Base-by-base conservation (phyloP, 1,140 invertebrate species). In the Brachionus sp. region DNA sequence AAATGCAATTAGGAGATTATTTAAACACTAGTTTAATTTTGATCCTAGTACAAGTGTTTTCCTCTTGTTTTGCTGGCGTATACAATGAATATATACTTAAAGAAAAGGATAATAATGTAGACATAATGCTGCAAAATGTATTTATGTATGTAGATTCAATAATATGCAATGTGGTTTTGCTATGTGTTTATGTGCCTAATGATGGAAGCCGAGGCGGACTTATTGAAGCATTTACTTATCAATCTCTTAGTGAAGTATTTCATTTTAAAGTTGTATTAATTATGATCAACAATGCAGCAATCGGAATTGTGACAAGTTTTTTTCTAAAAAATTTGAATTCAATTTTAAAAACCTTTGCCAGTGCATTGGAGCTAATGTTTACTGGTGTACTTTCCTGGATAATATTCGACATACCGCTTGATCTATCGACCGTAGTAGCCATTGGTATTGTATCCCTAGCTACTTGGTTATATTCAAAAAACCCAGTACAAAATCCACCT, bases 131-230 rank as follows among this genome's bases (percentile, higher is more conserved):
- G 83, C 96, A 98, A 90, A 98, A 98, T 90, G 91, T 95, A 1
- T 98, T 95, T 86, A 96, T 98, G 94, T 98, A 98, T 87, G 86
- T 95, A 10, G 94, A 98, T 88, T 97, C 95, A 33, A 95, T 97
- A 85, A 85, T 97, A 13, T 96, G 94, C 87, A 98, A 97, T 90
- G 86, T 93, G 19, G 87, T 95, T 19, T 84, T 90, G 13, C 87
- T 97, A 64, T 85, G 70, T 75, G 2, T 75, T 9, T 91, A 19
- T 86, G 92, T 7, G 23, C 70, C 70, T 91, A 2, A 88, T 88
- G 78, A 75, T 50, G 70, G 70, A 13, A 75, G 19, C 91, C 92
- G 53, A 25, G 77, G 53, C 7, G 66, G 53, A 12, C 64, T 53
- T 16, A 29, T 35, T 44, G 70, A 75, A 39, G 70, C 70, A 6